Conservation (phyloP, 2,888 invertebrate species). For the Marronus borbonicus region DNA sequence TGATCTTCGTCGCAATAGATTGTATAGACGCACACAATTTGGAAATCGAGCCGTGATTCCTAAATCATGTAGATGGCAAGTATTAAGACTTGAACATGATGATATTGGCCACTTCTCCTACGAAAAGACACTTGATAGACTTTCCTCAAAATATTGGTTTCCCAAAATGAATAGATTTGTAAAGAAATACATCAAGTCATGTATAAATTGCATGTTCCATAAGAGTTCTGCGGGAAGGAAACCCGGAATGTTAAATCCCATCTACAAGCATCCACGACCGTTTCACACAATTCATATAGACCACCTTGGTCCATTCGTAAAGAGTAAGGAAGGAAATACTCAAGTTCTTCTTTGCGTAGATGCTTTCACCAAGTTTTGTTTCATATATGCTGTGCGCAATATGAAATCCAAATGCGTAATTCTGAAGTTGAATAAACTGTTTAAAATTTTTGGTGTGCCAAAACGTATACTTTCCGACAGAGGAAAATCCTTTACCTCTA, state of each 20-base stretch:
- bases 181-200: neutral
- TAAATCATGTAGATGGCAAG: neutral
- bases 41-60: neutral
- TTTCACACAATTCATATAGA: neutral
- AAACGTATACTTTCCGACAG: neutral
- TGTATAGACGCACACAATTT: neutral
- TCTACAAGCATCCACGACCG: neutral
- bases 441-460: neutral
- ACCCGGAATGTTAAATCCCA: neutral
- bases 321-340: neutral
- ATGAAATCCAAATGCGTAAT: neutral
- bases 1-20: neutral
- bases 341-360: neutral
- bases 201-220: neutral
- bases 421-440: neutral
- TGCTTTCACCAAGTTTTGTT: neutral
- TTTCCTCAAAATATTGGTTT: neutral
- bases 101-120: neutral
- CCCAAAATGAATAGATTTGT: neutral
- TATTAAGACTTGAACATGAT: neutral
- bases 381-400: neutral
- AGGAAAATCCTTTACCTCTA: neutral
- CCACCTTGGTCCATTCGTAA: neutral
- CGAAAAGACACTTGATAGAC: neutral
- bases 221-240: neutral